phyloP scores from a whole-genome alignment of 1,140 invertebrate species.

The Leptoteleia sp. region DNA sequence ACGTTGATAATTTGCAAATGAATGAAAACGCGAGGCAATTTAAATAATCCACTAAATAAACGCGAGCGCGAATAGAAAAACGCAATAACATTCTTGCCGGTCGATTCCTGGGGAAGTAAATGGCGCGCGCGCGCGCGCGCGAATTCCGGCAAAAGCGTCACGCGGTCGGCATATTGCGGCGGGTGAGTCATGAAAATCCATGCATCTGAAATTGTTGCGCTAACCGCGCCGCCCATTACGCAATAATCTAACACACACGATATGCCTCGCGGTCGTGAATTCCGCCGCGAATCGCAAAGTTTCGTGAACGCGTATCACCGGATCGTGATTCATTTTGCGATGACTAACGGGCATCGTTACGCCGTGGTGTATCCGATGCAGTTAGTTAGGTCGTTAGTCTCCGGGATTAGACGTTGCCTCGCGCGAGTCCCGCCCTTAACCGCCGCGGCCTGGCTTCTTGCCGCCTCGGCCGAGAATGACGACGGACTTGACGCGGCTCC shows the following conservation, averaged over 20 bases:
- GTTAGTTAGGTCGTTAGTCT: conserved; percentile 68
- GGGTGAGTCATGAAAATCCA: conserved; percentile 17
- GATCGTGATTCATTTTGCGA: conserved; percentile 68
- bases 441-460: conserved; percentile 11
- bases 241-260: conserved; percentile 52
- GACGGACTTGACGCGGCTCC: conserved; percentile 31
- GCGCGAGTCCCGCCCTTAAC: conserved; percentile 58
- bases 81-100: conserved; percentile 4
- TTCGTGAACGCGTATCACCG: conserved; percentile 59
- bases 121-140: conserved; percentile 3
- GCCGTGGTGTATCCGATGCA: conserved; percentile 58
- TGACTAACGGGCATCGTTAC: conserved; percentile 70
- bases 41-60: conserved; percentile 9
- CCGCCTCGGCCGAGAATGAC: conserved; percentile 21
- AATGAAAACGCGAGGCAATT: neutral
- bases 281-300: conserved; percentile 27
- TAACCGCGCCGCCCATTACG: conserved; percentile 29
- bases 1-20: neutral
- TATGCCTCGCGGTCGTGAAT: conserved; percentile 37
- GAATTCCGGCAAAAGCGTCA: no score
- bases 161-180: conserved; percentile 16
- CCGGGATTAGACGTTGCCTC: conserved; percentile 62
- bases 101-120: conserved; percentile 8
- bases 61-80: neutral
- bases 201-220: conserved; percentile 26